These are phyloP conservation scores for Ceuthmochares aereus DNA, from an alignment of 2,113 vertebrate genomes.

Conservation along the genomic window DNA sequence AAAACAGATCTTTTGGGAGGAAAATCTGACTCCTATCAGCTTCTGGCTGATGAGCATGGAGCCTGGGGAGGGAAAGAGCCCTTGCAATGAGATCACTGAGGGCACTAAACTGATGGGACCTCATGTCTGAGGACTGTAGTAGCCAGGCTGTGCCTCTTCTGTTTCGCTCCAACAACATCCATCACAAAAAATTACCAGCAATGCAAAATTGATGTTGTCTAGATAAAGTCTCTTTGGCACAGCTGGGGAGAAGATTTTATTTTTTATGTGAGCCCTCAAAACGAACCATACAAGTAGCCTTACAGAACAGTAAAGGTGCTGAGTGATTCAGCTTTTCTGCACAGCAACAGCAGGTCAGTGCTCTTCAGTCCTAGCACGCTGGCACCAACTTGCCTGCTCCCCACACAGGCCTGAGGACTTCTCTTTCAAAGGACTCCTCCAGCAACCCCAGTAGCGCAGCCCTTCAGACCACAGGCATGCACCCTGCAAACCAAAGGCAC, in stretches of 20 bases:
- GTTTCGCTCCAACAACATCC: not conserved
- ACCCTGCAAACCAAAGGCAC: rapidly evolving
- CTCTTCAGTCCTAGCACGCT: not conserved
- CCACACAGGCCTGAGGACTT: not conserved
- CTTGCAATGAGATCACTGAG: not conserved
- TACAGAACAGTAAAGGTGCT: not conserved
- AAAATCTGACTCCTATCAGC: not conserved
- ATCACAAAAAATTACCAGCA: not conserved
- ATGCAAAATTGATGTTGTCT: not conserved
- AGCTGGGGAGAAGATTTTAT: not conserved
- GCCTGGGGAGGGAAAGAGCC: not conserved
- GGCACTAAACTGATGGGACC: not conserved
- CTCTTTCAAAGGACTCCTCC: not conserved
- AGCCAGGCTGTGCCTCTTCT: not conserved
- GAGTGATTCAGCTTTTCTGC: not conserved
- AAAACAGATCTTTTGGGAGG: not conserved
- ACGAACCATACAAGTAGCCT: not conserved
- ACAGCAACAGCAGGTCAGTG: not conserved
- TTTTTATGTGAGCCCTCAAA: not conserved
- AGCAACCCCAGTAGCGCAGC: not conserved
- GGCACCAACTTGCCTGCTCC: not conserved
- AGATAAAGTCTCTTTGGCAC: not conserved
- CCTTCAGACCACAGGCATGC: rapidly evolving
- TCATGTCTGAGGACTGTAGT: not conserved
- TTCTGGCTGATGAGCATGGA: not conserved